These are phyloP conservation scores for Leptobrachium ailaonicum DNA, from an alignment of 2,113 vertebrate species.

Conservation along the genomic window DNA sequence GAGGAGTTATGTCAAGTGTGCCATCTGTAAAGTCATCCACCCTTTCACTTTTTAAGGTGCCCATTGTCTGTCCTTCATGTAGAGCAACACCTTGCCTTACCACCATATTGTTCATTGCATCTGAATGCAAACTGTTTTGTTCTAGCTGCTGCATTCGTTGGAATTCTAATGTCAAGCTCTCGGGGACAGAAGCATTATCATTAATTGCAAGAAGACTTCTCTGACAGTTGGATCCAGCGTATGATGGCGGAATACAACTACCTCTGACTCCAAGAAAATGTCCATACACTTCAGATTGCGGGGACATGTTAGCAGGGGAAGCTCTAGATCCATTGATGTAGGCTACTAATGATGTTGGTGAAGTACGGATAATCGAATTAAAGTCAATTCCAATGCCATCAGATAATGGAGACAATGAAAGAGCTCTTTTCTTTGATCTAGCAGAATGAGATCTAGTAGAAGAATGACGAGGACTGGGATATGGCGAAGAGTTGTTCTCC, in stretches of 20 bases:
- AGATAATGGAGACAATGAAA: constrained; percentile 84
- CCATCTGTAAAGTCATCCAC: constrained; percentile 60
- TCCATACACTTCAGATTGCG: constrained; percentile 87
- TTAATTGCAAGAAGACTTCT: constrained; percentile 61
- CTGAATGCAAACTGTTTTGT: constrained; percentile 65
- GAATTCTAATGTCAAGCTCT: constrained; percentile 59
- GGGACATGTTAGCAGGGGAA: constrained; percentile 76
- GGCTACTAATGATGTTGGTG: constrained; percentile 89
- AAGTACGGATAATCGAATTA: constrained; percentile 90
- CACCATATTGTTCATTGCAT: constrained; percentile 77
- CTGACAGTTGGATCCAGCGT: constrained; percentile 57
- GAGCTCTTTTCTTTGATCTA: constrained; percentile 79
- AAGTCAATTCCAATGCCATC: constrained; percentile 89
- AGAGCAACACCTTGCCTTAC: constrained; percentile 75
- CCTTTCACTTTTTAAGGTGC: constrained; percentile 60
- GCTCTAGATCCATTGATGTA: constrained; percentile 86
- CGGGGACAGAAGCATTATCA: constrained; percentile 56
- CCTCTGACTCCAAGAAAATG: constrained; percentile 90
- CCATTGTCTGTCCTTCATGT: constrained; percentile 46
- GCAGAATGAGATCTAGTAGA: constrained; percentile 64
- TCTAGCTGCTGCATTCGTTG: constrained; percentile 78
- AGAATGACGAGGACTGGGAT: constrained; percentile 69
- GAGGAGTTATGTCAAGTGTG: constrained; percentile 51
- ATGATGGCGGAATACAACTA: constrained; percentile 77
- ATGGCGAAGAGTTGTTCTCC: constrained; percentile 68